Base-by-base conservation (phyloP, 2,113 vertebrate species). In the Loxodonta africana region DNA sequence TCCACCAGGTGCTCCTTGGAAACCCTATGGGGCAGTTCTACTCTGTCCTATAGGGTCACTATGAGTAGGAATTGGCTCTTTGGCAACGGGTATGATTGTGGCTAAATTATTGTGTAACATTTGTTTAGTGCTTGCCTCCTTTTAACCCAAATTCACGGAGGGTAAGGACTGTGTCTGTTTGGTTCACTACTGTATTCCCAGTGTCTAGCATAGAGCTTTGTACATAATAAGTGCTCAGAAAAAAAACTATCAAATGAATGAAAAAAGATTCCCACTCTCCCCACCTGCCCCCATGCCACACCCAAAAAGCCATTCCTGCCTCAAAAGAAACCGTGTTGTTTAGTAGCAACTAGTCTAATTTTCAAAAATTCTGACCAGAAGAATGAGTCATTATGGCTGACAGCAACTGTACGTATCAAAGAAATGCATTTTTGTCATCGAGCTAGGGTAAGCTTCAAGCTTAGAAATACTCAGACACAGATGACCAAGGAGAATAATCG, bases 391-490 rank as follows among this genome's bases (percentile, higher is more conserved):
- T 48, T 80, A 6, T 71, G 51, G 30, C 28, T 71, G 77, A 86
- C 7, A 62, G 25, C 53, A 12, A 44, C 15, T 41, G 9, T 41
- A 25, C 37, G 17, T 15, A 25, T 18, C 12, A 51, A 93, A 84
- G 60, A 83, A 94, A 83, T 25, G 1, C 6, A 74, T 71, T 83
- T 97, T 88, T 62, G 65, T 46, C 25, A 33, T 81, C 28, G 41
- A 90, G 18, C 60, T 23, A 23, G 74, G 51, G 30, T 71, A 74
- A 37, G 71, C 14, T 3, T 41, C 71, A 37, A 76, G 37, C 60
- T 77, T 82, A 83, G 44, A 84, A 95, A 88, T 84, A 14, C 20
- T 46, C 69, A 90, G 71, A 48, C 33, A 89, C 51, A 95, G n/a
- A 57, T 48, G 28, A 90, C 11, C 12, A 67, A 88, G 30, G 83